Conservation (phyloP, 2,888 invertebrate genomes). For the Tricholauxania praeusta region DNA sequence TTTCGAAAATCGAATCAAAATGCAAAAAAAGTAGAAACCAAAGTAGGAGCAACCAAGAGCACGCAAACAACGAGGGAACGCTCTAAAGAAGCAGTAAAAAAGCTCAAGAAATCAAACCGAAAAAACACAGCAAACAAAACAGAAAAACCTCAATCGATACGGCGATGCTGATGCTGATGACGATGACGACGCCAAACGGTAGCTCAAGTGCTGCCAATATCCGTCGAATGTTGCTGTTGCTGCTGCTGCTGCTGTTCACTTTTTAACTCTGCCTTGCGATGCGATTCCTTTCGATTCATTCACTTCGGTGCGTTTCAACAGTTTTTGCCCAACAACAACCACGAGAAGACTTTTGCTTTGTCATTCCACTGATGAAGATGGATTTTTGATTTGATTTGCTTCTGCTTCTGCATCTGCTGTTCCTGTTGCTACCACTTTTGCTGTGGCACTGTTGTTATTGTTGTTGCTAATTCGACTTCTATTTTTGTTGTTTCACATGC, state of each 20-base stretch:
- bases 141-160: slow-evolving; percentile 10
- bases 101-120: not conserved
- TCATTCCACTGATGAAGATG: slow-evolving; percentile 33
- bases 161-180: not conserved
- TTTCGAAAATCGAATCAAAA: slow-evolving; percentile 26
- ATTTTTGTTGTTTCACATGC: slow-evolving; percentile 16
- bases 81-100: not conserved
- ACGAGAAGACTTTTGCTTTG: slow-evolving; percentile 21
- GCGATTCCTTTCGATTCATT: not conserved
- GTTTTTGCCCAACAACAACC: slow-evolving; percentile 8
- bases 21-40: not conserved
- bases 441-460: not conserved
- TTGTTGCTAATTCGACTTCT: too few relatives aligned
- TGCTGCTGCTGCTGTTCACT: slow-evolving; percentile 11
- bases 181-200: not conserved
- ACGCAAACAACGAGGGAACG: not conserved
- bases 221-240: not conserved
- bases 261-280: not conserved
- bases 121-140: not conserved
- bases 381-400: slow-evolving; percentile 28
- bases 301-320: not conserved
- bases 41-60: not conserved
- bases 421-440: slow-evolving; percentile 4
- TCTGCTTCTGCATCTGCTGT: slow-evolving; percentile 10
- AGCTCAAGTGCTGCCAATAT: not conserved